phyloP scores from a whole-genome alignment of 1,140 invertebrate species.

The Phortica variegata region DNA sequence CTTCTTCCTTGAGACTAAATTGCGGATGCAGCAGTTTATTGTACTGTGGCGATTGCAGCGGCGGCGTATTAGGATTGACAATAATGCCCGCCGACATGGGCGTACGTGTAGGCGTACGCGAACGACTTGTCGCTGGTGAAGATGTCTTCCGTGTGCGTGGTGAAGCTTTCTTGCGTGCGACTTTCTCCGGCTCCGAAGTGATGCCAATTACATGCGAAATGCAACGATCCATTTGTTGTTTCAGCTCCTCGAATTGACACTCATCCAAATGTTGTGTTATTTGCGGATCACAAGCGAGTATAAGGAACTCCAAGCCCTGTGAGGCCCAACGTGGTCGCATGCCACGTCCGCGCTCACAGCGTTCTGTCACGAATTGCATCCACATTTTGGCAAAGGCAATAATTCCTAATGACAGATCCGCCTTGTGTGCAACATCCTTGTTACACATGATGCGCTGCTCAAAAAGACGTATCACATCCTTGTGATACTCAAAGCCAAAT shows the following conservation, averaged over 20 bases:
- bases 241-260: constrained; percentile 75
- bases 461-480: constrained; percentile 71
- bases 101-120: constrained; percentile 45
- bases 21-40: constrained; percentile 51
- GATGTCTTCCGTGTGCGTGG: constrained; percentile 56
- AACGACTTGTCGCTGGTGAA: constrained; percentile 46
- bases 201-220: constrained; percentile 79
- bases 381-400: constrained; percentile 79
- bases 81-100: constrained; percentile 48
- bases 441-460: constrained; percentile 51
- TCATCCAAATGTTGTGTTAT: constrained; percentile 75
- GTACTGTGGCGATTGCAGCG: constrained; percentile 46
- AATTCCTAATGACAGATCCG: constrained; percentile 58
- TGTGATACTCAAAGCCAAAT: constrained; percentile 88
- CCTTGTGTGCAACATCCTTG: constrained; percentile 38
- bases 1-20: constrained; percentile 50
- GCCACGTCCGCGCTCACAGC: constrained; percentile 81
- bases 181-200: constrained; percentile 58
- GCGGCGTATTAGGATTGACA: constrained; percentile 44
- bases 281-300: constrained; percentile 77
- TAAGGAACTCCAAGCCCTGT: constrained; percentile 83
- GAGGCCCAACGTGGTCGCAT: constrained; percentile 81
- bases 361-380: constrained; percentile 82
- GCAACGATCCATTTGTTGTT: constrained; percentile 71
- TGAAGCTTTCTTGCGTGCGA: constrained; percentile 57